Evolutionary conservation across 1,140 invertebrate genomes (phyloP).

Genomic region (Bradysia coprophila): DNA sequence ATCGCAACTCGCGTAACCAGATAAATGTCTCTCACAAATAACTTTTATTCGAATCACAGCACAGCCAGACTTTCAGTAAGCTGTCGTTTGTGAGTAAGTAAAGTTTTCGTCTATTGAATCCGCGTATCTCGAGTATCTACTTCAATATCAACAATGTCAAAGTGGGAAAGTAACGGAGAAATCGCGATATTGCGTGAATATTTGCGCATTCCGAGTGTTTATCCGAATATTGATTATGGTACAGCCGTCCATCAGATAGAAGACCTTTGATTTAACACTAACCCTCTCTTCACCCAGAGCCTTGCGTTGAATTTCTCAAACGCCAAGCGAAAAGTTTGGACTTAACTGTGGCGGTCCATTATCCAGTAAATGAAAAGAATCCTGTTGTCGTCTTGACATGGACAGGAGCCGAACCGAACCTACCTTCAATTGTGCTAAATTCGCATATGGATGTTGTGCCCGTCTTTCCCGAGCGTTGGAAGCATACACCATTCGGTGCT

Average conservation of each 20-base stretch:
- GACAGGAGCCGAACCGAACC: slow-evolving; percentile 34
- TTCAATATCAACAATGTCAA: too few relatives aligned
- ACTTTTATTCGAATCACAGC: too few relatives aligned
- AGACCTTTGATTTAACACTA: too few relatives aligned
- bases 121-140: too few relatives aligned
- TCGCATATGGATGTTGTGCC: slow-evolving; percentile 88
- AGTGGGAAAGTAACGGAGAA: too few relatives aligned
- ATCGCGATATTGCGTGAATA: slow-evolving; percentile 67
- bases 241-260: too few relatives aligned
- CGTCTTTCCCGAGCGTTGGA: slow-evolving; percentile 64
- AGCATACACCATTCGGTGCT: slow-evolving; percentile 57
- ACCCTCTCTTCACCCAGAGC: slow-evolving; percentile 13
- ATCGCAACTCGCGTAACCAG: too few relatives aligned
- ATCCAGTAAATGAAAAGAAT: slow-evolving; percentile 28
- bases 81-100: too few relatives aligned
- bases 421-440: slow-evolving; percentile 59
- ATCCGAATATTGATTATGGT: slow-evolving; percentile 65
- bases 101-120: too few relatives aligned
- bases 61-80: too few relatives aligned
- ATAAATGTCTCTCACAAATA: too few relatives aligned
- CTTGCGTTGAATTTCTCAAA: slow-evolving; percentile 38
- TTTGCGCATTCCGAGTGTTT: slow-evolving; percentile 52
- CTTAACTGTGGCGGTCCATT: slow-evolving; percentile 33
- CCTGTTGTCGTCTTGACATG: slow-evolving; percentile 64
- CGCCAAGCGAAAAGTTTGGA: slow-evolving; percentile 36